Conservation (phyloP, 2,888 invertebrate genomes). For the Heterodera filipjevi region DNA sequence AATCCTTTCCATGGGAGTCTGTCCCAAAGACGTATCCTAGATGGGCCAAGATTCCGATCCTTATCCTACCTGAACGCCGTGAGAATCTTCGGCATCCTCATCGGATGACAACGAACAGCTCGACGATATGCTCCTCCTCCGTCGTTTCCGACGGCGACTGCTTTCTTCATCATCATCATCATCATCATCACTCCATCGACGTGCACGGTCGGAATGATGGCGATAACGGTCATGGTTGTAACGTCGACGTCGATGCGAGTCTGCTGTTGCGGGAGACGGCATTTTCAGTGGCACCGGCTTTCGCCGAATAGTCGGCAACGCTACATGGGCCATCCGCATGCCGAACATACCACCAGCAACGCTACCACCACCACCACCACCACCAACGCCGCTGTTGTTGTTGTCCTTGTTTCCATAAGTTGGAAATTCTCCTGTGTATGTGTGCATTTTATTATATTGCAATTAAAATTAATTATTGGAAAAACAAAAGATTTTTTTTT, state of each 20-base stretch:
- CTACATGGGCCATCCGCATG: background rate
- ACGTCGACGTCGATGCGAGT: background rate
- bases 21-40: no score
- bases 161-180: no score
- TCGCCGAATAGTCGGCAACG: slow-evolving; percentile 16
- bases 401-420: background rate
- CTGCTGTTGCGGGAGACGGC: background rate
- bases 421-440: background rate
- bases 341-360: slow-evolving; percentile 8
- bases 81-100: no score
- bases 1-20: no score
- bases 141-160: no score
- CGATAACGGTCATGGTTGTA: background rate
- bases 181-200: no score
- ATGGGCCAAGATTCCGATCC: background rate
- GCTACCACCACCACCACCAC: background rate
- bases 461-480: no score
- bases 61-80: background rate
- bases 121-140: no score
- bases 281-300: background rate
- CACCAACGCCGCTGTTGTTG: background rate
- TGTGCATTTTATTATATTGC: no score
- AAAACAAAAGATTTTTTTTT: no score
- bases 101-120: no score
- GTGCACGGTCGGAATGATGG: no score